Evolutionary conservation across 2,113 vertebrate genomes (phyloP).

Genomic region (Chitala chitala): DNA sequence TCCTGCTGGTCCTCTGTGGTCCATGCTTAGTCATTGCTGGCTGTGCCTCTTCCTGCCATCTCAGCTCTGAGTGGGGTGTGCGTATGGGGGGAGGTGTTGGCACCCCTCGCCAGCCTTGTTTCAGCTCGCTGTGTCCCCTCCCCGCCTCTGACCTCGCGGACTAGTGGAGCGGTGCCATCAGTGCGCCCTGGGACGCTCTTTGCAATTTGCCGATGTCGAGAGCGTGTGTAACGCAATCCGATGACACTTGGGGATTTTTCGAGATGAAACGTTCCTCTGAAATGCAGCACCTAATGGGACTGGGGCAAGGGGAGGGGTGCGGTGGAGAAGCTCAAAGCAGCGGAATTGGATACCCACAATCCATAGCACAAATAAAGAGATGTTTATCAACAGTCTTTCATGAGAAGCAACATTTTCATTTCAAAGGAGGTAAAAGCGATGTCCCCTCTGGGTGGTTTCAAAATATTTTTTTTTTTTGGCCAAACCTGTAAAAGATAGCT

Average conservation of each 20-base stretch:
- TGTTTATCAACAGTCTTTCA: slow-evolving; percentile 1
- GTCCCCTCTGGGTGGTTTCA: not conserved
- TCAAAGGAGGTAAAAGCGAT: not conserved
- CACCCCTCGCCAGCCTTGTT: too few relatives aligned
- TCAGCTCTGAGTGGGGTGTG: not conserved
- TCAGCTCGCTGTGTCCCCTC: too few relatives aligned
- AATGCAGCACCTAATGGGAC: not conserved
- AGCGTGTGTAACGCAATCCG: not conserved
- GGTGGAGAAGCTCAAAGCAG: not conserved
- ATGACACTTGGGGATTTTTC: too few relatives aligned
- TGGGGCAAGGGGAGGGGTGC: too few relatives aligned
- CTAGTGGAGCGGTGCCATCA: too few relatives aligned
- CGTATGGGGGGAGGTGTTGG: not conserved
- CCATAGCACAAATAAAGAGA: not conserved
- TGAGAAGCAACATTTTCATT: not conserved
- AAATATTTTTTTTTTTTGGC: too few relatives aligned
- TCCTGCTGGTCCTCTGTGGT: not conserved
- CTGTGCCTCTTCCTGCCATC: not conserved
- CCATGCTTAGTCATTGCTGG: not conserved
- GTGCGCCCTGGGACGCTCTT: not conserved
- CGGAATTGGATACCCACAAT: not conserved
- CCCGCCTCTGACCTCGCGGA: too few relatives aligned
- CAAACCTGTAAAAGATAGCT: not conserved
- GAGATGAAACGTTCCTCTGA: too few relatives aligned
- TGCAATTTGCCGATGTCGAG: not conserved